Percentiles rank a stretch among this genome's conserved stretches.
phyloP scores from a whole-genome alignment of 2,797 vertebrate species.

The Limosa lapponica region DNA sequence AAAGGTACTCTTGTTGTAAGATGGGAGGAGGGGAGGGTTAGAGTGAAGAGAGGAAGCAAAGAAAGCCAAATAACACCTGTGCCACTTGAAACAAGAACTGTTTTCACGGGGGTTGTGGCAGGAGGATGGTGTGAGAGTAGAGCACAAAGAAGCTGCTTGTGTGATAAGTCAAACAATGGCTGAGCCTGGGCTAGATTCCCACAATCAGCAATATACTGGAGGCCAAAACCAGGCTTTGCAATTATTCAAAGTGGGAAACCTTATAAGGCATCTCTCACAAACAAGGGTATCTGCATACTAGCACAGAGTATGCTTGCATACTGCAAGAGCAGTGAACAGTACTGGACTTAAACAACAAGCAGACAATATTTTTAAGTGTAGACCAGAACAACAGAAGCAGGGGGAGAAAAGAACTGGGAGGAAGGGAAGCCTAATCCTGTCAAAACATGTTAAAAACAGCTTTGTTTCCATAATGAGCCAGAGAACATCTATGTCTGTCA shows the following conservation, averaged over 20 bases:
- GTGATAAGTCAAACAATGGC: neutral
- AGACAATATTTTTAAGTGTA: neutral
- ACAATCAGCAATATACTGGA: neutral
- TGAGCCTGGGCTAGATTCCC: neutral
- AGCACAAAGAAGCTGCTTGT: neutral
- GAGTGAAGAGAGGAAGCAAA: neutral
- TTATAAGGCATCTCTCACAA: neutral
- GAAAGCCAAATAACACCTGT: neutral
- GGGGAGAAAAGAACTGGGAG: rapidly evolving
- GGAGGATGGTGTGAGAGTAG: neutral
- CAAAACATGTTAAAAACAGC: neutral
- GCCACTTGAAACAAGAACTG: neutral
- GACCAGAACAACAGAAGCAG: neutral
- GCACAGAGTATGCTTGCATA: neutral
- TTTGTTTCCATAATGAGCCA: neutral
- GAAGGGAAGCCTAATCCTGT: neutral
- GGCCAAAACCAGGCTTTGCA: neutral
- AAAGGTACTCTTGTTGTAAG: neutral
- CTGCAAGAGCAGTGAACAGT: no score
- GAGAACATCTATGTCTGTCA: neutral
- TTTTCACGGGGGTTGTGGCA: neutral
- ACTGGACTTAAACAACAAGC: neutral
- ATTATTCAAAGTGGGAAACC: neutral
- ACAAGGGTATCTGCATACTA: neutral
- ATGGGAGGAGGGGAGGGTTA: neutral